A percentile compares a stretch with the other conserved stretches of the same genome.
phyloP scores from a whole-genome alignment of 2,888 invertebrate species.

The Crematogaster levior region DNA sequence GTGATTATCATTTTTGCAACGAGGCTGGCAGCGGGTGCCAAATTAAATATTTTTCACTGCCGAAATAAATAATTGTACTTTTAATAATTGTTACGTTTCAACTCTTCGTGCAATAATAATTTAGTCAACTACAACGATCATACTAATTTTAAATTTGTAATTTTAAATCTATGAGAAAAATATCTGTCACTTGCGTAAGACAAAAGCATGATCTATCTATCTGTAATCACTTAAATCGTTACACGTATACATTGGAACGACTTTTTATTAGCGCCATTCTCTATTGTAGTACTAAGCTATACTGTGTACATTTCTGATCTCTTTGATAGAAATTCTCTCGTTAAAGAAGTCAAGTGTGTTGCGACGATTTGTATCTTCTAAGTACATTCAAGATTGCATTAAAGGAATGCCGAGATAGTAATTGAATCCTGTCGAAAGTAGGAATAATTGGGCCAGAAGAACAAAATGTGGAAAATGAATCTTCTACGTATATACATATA shows the following conservation, averaged over 20 bases:
- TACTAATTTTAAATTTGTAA: conserved; percentile 11
- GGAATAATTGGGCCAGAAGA: conserved; percentile 22
- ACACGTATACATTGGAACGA: conserved; percentile 16
- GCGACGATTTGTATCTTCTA: conserved; percentile 19
- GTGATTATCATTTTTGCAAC: conserved; percentile 8
- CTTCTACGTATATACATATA: not conserved
- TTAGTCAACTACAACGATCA: conserved; percentile 1
- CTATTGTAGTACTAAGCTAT: conserved; percentile 37
- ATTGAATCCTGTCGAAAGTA: conserved; percentile 9
- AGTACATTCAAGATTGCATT: conserved; percentile 12
- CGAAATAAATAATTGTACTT: conserved; percentile 14
- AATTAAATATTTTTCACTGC: conserved; percentile 38
- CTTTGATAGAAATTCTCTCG: conserved; percentile 24
- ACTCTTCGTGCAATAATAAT: conserved; percentile 20
- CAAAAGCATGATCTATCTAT: conserved; percentile 20
- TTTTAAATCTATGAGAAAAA: not conserved
- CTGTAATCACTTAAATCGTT: conserved; percentile 44
- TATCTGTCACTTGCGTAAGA: not conserved
- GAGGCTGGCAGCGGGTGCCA: conserved; percentile 23
- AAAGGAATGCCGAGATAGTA: not conserved
- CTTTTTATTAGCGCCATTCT: conserved; percentile 26
- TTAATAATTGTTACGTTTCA: conserved; percentile 23
- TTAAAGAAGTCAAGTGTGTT: conserved; percentile 11
- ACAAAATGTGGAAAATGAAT: conserved; percentile 15
- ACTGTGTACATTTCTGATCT: conserved; percentile 28